Base-by-base conservation (phyloP, 2,888 invertebrate genomes). In the Orchesellides sinensis region DNA sequence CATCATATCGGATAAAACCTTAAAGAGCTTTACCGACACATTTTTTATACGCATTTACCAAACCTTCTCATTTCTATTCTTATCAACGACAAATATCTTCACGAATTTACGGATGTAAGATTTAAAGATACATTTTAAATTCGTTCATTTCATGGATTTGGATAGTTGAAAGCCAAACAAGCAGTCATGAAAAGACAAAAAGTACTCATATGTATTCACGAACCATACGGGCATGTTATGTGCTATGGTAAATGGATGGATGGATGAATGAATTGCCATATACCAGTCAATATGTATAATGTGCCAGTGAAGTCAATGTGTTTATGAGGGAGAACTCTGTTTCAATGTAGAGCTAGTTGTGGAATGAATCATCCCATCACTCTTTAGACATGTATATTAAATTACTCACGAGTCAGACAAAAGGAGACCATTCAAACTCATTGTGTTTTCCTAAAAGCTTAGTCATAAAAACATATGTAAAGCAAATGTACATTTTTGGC, bases 241-340 rank as follows among this genome's bases (percentile, higher is more conserved):
- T 40, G 10, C 2, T 32, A 10, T 5, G 32, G 32, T 6, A 32
- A 32, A 59, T 59, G 32, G 25, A 74, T 74, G 74, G 74, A 32
- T 70, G 56, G 70, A 19, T 56, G 52, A 25, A 52, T 63, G 52
- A 63, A 59, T 27, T 63, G 35, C 65, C 52, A 56, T 65, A 52
- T 29, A 47, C 56, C 49, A 8, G 47, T 65, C 45, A 40, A 27
- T n/a, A n/a, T n/a, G n/a, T n/a, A n/a, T n/a, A n/a, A n/a, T n/a
- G n/a, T n/a, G n/a, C n/a, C n/a, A n/a, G n/a, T n/a, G n/a, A n/a
- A n/a, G n/a, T n/a, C n/a, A n/a, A n/a, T n/a, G n/a, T n/a, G 32
- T 32, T 10, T 6, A 32, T 32, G 32, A 32, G 6, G 10, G 10
- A 32, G 10, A 32, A 6, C 10, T 32, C 32, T 6, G 32, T 10